These are phyloP conservation scores for Leptinotarsa juncta DNA, from an alignment of 2,888 invertebrate genomes.

Conservation along the genomic window DNA sequence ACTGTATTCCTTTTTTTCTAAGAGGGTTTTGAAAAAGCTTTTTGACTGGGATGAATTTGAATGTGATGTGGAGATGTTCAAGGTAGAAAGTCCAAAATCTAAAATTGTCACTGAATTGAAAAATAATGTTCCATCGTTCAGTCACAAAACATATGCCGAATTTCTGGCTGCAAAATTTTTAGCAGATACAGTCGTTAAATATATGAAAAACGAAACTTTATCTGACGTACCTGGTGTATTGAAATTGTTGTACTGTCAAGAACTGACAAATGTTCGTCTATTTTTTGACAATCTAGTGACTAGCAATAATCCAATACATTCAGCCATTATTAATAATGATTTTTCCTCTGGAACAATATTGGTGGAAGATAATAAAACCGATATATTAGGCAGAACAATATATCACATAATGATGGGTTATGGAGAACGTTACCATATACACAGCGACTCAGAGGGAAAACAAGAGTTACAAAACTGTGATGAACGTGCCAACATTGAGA, in stretches of 20 bases:
- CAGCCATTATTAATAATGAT: slow-evolving; percentile 12
- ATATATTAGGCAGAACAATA: slow-evolving; percentile 27
- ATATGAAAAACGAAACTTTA: slow-evolving; percentile 21
- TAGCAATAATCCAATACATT: neutral
- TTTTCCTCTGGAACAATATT: neutral
- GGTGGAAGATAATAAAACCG: neutral
- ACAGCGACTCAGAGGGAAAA: neutral
- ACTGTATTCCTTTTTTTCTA: slow-evolving; percentile 23
- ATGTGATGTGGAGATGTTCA: slow-evolving; percentile 13
- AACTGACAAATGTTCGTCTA: slow-evolving; percentile 26
- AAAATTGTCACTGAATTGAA: slow-evolving; percentile 15
- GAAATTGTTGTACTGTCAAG: slow-evolving; percentile 24
- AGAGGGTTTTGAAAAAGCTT: neutral
- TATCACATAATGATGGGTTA: slow-evolving; percentile 25
- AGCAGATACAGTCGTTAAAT: slow-evolving; percentile 18
- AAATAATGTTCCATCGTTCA: slow-evolving; percentile 24
- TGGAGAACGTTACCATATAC: slow-evolving; percentile 18
- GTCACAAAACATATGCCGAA: slow-evolving; percentile 37
- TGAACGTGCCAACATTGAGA: neutral
- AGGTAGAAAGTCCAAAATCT: slow-evolving; percentile 20
- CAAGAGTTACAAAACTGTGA: neutral
- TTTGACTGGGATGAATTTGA: slow-evolving; percentile 30
- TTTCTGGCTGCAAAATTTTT: slow-evolving; percentile 31
- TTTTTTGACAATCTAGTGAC: slow-evolving; percentile 31
- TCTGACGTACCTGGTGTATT: slow-evolving; percentile 15